These are phyloP conservation scores for Heliconius cydno DNA, from an alignment of 2,888 invertebrate species.

Conservation along the genomic window DNA sequence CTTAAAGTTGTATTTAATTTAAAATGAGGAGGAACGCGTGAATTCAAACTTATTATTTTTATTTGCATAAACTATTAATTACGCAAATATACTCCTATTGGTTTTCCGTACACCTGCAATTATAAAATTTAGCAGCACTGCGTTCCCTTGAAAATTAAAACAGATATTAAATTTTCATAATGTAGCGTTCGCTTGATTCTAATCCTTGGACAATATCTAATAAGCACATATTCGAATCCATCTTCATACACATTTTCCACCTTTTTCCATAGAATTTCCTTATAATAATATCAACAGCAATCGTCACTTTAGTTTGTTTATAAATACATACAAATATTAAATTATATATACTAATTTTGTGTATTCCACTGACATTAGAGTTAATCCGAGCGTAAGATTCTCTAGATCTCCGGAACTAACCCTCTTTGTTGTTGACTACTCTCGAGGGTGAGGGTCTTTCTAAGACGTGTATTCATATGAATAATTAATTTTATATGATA, in stretches of 20 bases:
- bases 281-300: not conserved
- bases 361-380: constrained; percentile 12
- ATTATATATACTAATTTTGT: constrained; percentile 3
- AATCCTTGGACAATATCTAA: too few relatives aligned
- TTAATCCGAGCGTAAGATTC: constrained; percentile 26
- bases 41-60: too few relatives aligned
- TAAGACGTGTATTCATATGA: constrained; percentile 27
- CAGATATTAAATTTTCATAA: too few relatives aligned
- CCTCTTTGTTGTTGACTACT: constrained; percentile 29
- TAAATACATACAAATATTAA: not conserved
- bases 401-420: constrained; percentile 30
- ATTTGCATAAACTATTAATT: too few relatives aligned
- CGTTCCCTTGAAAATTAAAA: too few relatives aligned
- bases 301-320: not conserved
- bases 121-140: too few relatives aligned
- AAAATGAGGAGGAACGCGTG: too few relatives aligned
- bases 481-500: constrained; percentile 27
- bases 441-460: constrained; percentile 26
- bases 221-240: not conserved
- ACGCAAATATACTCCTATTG: too few relatives aligned
- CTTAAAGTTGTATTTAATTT: too few relatives aligned
- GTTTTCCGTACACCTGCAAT: too few relatives aligned
- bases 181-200: too few relatives aligned
- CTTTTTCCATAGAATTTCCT: not conserved
- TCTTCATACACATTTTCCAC: not conserved